A percentile compares a stretch with the other conserved stretches of the same genome.
Evolutionary conservation across 2,113 vertebrate species (phyloP).

Genomic region (Girardinichthys multiradiatus): DNA sequence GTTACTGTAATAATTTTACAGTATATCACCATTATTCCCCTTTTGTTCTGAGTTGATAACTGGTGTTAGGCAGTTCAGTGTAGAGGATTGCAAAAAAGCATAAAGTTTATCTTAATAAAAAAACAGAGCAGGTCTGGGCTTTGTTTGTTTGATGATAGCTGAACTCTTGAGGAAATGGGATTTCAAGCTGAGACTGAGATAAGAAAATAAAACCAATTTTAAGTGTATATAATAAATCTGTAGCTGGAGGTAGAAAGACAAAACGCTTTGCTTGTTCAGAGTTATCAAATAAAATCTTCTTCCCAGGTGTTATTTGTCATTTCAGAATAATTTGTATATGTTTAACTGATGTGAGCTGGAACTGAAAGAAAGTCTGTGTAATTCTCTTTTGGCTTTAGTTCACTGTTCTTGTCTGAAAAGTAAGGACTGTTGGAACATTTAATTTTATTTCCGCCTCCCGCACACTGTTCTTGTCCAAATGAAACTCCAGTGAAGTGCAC

Average conservation of each 20-base stretch:
- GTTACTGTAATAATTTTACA: not conserved
- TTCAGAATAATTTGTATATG: not conserved
- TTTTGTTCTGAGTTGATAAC: not conserved
- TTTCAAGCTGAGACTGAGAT: constrained; percentile 2
- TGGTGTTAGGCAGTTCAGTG: not conserved
- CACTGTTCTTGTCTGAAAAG: not conserved
- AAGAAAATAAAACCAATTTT: constrained; percentile 1
- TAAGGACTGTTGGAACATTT: constrained; percentile 5
- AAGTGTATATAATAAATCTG: not conserved
- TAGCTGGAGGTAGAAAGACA: not conserved
- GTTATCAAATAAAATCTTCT: not conserved
- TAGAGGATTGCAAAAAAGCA: not conserved
- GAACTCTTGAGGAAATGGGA: not conserved
- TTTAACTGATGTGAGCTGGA: not conserved
- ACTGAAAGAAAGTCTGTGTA: not conserved
- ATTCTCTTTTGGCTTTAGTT: not conserved
- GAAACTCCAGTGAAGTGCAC: constrained; percentile 42
- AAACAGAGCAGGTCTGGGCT: not conserved
- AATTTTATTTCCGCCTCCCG: constrained; percentile 14
- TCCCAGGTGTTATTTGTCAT: not conserved
- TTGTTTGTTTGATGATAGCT: not conserved
- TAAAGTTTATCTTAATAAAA: not conserved
- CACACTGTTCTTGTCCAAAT: constrained; percentile 32
- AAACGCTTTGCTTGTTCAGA: not conserved
- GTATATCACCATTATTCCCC: not conserved